A percentile compares a stretch with the other conserved stretches of the same genome.
These are phyloP conservation scores for Raja brachyura DNA, from an alignment of 2,113 vertebrate species.

Conservation along the genomic window DNA sequence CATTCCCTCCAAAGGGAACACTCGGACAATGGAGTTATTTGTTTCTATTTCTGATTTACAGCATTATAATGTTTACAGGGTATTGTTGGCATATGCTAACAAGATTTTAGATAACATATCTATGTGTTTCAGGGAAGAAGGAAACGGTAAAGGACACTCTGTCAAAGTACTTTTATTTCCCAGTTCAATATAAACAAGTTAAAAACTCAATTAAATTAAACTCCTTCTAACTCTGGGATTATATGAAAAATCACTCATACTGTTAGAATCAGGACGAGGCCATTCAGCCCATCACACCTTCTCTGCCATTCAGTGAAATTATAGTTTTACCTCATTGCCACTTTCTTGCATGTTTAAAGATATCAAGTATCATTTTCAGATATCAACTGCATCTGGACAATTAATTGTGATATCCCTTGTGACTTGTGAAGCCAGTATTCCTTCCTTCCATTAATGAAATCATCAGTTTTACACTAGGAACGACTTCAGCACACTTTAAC, in stretches of 20 bases:
- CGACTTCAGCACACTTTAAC: background rate
- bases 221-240: background rate
- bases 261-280: too few relatives aligned
- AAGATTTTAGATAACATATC: background rate
- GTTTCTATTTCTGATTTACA: background rate
- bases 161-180: background rate
- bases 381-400: background rate
- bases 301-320: too few relatives aligned
- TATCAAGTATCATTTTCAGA: background rate
- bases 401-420: background rate
- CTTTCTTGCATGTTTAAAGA: too few relatives aligned
- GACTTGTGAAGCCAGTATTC: background rate
- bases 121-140: background rate
- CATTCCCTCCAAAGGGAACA: background rate
- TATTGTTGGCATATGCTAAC: background rate
- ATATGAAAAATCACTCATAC: too few relatives aligned
- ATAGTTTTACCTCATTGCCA: too few relatives aligned
- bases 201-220: background rate
- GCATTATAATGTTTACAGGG: background rate
- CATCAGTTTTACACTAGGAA: background rate
- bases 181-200: background rate
- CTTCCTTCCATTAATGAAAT: background rate
- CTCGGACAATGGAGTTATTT: background rate
- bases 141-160: background rate
- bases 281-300: too few relatives aligned